These are phyloP conservation scores for Phalacrocorax carbo DNA, from an alignment of 2,113 vertebrate species.

Conservation along the genomic window DNA sequence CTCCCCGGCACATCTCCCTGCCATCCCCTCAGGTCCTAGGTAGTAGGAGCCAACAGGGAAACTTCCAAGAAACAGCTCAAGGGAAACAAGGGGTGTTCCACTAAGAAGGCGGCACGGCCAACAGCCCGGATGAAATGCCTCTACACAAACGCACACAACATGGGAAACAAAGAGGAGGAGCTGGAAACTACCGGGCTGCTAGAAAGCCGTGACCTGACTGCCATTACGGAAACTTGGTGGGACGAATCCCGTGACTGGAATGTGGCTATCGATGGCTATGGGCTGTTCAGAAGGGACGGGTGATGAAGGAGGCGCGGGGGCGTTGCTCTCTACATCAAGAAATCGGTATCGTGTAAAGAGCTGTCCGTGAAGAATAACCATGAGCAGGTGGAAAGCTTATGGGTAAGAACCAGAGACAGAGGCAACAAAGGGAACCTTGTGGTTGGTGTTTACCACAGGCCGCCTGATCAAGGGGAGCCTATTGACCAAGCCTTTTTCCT, in stretches of 20 bases:
- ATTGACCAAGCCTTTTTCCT: no score
- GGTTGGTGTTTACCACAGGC: background rate
- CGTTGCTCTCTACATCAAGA: background rate
- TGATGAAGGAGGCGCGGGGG: background rate
- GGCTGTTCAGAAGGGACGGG: background rate
- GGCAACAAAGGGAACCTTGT: background rate
- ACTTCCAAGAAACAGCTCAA: no score
- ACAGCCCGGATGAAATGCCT: background rate
- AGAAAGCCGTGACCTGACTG: background rate
- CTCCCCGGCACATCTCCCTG: no score
- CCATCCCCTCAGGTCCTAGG: no score
- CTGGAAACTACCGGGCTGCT: background rate
- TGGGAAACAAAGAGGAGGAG: background rate
- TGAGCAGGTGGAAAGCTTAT: background rate
- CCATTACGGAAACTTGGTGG: background rate
- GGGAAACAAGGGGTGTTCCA: background rate
- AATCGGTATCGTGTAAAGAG: background rate
- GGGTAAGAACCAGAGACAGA: background rate
- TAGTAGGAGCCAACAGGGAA: no score
- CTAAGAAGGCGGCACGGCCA: background rate
- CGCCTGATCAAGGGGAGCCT: no score
- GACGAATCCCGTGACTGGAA: background rate
- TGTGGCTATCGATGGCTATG: no score
- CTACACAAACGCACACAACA: background rate
- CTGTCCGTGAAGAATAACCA: background rate